These are phyloP conservation scores for Cyphomyrus plagiostoma DNA, from an alignment of 2,113 vertebrate species.

Conservation along the genomic window DNA sequence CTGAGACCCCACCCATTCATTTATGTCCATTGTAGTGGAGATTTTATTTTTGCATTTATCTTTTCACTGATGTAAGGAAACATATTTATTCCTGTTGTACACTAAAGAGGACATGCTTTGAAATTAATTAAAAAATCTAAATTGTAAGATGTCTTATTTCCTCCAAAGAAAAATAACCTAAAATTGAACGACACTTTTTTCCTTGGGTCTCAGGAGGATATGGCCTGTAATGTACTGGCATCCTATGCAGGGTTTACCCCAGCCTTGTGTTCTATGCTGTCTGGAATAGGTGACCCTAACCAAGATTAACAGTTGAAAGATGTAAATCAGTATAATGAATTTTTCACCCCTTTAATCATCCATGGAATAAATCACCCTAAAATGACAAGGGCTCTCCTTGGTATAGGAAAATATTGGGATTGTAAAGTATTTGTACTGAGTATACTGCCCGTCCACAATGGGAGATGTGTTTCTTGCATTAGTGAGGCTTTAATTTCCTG, in stretches of 20 bases:
- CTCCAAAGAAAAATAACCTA: no score
- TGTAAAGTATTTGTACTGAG: background rate
- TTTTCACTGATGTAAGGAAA: no score
- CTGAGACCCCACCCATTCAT: no score
- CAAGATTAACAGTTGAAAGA: background rate
- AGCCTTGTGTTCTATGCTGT: background rate
- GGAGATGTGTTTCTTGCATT: background rate
- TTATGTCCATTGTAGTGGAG: no score
- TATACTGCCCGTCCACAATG: background rate
- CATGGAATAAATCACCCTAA: background rate
- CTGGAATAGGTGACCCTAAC: background rate
- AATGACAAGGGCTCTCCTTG: background rate
- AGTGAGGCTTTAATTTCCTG: background rate
- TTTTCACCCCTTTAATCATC: background rate
- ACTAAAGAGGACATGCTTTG: no score
- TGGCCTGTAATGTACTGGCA: background rate
- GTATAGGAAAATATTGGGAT: background rate
- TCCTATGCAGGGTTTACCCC: background rate
- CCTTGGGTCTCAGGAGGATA: no score
- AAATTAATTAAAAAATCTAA: no score
- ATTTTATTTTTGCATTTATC: no score
- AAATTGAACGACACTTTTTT: no score
- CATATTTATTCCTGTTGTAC: no score
- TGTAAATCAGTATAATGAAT: background rate
- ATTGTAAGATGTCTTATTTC: no score